Conservation (phyloP, 2,888 invertebrate species). For the Oasisia sp. region DNA sequence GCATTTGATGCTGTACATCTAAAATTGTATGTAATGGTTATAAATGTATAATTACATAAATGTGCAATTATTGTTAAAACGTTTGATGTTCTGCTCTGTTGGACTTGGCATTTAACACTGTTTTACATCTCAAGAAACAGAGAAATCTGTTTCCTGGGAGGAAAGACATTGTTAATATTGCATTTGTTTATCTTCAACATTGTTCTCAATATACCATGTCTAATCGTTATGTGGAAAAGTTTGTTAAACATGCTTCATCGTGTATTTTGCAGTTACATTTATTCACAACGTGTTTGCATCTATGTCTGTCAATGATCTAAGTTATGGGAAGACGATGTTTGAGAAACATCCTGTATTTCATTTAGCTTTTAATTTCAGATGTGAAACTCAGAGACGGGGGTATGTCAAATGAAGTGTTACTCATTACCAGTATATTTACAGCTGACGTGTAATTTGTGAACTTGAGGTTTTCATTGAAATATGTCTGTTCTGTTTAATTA, state of each 20-base stretch:
- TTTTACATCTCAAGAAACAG: background rate
- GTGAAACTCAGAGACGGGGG: no score
- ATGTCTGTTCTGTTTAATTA: background rate
- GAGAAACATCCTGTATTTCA: no score
- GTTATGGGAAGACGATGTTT: background rate
- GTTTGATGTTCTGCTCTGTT: background rate
- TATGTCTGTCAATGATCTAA: background rate
- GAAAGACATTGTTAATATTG: background rate
- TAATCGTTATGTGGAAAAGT: background rate
- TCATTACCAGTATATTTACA: no score
- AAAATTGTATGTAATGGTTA: background rate
- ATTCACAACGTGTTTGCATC: background rate
- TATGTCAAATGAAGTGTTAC: no score
- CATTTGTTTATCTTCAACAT: background rate
- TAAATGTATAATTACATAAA: background rate
- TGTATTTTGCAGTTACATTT: slow-evolving; percentile 13
- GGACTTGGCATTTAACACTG: background rate
- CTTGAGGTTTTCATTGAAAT: no score
- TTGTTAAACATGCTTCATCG: background rate
- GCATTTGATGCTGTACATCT: background rate
- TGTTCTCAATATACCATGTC: background rate
- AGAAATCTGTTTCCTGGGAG: background rate
- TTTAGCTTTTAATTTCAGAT: no score
- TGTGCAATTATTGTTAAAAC: background rate
- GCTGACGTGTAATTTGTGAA: no score